Conservation (phyloP, 1,140 invertebrate species). For the Philopotamus ludificatus region DNA sequence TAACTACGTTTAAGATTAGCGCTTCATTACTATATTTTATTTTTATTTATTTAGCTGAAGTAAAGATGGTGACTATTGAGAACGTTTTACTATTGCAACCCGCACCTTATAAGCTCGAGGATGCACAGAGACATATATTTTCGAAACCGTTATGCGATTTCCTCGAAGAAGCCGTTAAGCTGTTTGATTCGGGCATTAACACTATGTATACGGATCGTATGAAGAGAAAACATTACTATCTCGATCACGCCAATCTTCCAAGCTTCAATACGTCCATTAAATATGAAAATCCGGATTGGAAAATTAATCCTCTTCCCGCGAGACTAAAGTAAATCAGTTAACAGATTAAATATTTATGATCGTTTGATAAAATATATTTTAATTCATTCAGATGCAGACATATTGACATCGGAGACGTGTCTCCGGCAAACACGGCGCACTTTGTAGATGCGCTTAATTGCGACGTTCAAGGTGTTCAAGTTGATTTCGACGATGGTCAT, state of each 20-base stretch:
- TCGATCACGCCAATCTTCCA: conserved; percentile 29
- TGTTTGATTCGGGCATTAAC: conserved; percentile 53
- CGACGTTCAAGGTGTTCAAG: conserved; percentile 60
- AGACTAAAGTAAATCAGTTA: conserved; percentile 53
- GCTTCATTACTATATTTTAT: no score
- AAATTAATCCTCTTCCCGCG: conserved; percentile 55
- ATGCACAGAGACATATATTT: conserved; percentile 53
- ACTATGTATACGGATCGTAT: conserved; percentile 49
- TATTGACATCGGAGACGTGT: conserved; percentile 63
- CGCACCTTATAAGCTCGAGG: conserved; percentile 53
- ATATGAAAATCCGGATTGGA: conserved; percentile 54
- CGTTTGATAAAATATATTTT: neutral
- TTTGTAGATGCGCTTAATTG: conserved; percentile 56
- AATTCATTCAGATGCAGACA: conserved; percentile 51
- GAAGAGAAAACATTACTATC: conserved; percentile 44
- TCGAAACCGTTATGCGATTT: conserved; percentile 50
- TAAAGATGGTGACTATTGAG: no score
- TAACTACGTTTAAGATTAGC: no score
- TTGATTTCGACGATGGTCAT: conserved; percentile 72
- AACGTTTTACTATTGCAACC: conserved; percentile 44
- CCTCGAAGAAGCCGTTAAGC: conserved; percentile 48
- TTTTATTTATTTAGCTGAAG: no score
- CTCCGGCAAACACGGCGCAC: conserved; percentile 57
- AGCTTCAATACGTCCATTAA: conserved; percentile 47
- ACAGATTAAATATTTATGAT: conserved; percentile 32